Conservation (phyloP, 1,140 invertebrate species). For the Bombus consobrinus region DNA sequence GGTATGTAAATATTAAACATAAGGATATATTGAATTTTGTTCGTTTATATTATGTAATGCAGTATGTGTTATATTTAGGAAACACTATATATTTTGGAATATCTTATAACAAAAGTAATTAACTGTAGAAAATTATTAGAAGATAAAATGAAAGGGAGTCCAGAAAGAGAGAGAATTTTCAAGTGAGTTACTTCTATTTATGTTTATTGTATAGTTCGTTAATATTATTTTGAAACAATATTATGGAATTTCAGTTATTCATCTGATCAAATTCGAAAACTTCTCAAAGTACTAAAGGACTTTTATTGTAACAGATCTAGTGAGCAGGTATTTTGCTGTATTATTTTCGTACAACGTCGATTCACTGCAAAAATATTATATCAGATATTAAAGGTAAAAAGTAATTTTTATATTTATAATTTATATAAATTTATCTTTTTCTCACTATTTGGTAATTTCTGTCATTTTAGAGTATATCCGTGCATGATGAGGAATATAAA, state of each 20-base stretch:
- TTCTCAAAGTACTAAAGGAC: slow-evolving; percentile 84
- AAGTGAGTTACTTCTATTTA: slow-evolving; percentile 55
- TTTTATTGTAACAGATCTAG: slow-evolving; percentile 77
- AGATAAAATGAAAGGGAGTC: slow-evolving; percentile 67
- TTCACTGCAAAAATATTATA: slow-evolving; percentile 91
- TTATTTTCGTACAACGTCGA: slow-evolving; percentile 92
- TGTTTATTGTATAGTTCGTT: background rate
- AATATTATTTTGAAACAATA: slow-evolving; percentile 32
- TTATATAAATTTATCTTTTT: background rate
- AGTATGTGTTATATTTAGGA: slow-evolving; percentile 60
- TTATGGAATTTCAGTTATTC: slow-evolving; percentile 83
- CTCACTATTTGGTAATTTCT: slow-evolving; percentile 23
- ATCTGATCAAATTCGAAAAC: slow-evolving; percentile 83
- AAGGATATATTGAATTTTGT: slow-evolving; percentile 4
- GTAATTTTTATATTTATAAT: slow-evolving; percentile 33
- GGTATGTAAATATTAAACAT: slow-evolving; percentile 53
- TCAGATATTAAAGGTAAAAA: slow-evolving; percentile 87
- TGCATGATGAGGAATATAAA: slow-evolving; percentile 79
- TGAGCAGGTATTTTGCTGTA: slow-evolving; percentile 85
- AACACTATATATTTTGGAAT: slow-evolving; percentile 53
- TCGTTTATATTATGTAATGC: background rate
- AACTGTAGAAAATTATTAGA: slow-evolving; percentile 74
- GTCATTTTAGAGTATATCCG: slow-evolving; percentile 76
- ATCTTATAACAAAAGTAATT: slow-evolving; percentile 70
- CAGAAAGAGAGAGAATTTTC: slow-evolving; percentile 62